Evolutionary conservation across 2,113 vertebrate genomes (phyloP), one percentile per base, ranked within the genome.

Genomic region (Apodemus speciosus): DNA sequence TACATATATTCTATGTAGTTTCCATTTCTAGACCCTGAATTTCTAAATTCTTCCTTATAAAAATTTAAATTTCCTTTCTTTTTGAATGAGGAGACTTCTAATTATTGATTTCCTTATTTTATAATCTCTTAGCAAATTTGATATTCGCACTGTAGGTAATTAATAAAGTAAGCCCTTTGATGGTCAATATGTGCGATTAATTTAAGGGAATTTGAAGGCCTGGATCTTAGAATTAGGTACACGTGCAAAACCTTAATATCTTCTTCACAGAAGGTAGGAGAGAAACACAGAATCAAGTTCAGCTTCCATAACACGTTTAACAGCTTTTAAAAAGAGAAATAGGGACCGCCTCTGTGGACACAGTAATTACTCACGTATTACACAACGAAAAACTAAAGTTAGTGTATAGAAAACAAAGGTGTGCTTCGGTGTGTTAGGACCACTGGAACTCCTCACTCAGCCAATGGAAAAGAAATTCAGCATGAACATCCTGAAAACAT

Each of bases 1-100:
- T 97, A 95, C 96, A 96, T 96, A 96, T 95, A 97, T 97, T 96
- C 87, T 97, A 40, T 97, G 68, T 95, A 92, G 90, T 95, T 97
- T 96, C 94, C 94, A 97, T 97, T 95, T 96, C 96, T 93, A 96
- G 94, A 92, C 35, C 40, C 96, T 84, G 76, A 30, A 76, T 96
- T 96, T 97, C 89, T 94, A 96, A 96, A 95, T 97, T 97, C 62
- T 93, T 85, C 87, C 86, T 92, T 97, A 93, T 94, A 97, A 97
- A 96, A 96, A 85, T 97, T 96, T 83, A 94, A 95, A 92, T 91
- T 94, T 93, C 43, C 83, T 84, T 72, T 68, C 38, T 71, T 92
- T 90, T 71, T 89, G 4, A 49, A 94, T 92, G 46, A 66, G 69
- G 20, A 8, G 35, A 3, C 13, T 2, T 32, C 49, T 53, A 69